Conservation (phyloP, 2,888 invertebrate genomes). For the Trachelus troglodyta region DNA sequence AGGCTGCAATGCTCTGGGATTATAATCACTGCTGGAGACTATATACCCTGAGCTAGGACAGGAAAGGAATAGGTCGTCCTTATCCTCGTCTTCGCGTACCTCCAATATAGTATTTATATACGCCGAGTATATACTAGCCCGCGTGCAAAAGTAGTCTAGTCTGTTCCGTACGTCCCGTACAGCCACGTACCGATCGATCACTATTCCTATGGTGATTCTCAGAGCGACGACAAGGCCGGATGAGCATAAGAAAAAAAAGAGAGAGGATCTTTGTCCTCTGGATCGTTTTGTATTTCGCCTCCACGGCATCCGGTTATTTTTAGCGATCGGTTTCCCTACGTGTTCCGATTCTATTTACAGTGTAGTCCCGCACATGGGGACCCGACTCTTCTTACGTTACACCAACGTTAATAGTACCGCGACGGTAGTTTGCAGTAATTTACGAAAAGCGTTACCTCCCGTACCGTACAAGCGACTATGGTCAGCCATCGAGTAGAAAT, state of each 20-base stretch:
- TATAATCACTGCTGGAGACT: constrained; percentile 43
- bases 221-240: background rate
- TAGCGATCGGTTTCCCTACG: background rate
- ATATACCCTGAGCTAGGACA: constrained; percentile 28
- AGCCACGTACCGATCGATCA: background rate
- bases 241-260: background rate
- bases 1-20: constrained; percentile 41
- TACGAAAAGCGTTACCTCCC: background rate
- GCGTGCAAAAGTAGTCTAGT: background rate
- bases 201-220: background rate
- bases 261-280: background rate
- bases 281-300: background rate
- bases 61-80: constrained; percentile 12
- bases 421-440: background rate
- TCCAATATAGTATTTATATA: background rate
- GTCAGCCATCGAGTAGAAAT: background rate
- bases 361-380: background rate
- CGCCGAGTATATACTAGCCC: background rate
- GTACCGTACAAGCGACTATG: background rate
- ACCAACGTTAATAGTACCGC: background rate
- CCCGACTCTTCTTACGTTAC: background rate
- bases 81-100: background rate
- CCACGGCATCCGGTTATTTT: background rate
- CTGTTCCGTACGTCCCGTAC: background rate
- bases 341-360: background rate